Base-by-base conservation (phyloP, 2,888 invertebrate species). In the Macropis europaea region DNA sequence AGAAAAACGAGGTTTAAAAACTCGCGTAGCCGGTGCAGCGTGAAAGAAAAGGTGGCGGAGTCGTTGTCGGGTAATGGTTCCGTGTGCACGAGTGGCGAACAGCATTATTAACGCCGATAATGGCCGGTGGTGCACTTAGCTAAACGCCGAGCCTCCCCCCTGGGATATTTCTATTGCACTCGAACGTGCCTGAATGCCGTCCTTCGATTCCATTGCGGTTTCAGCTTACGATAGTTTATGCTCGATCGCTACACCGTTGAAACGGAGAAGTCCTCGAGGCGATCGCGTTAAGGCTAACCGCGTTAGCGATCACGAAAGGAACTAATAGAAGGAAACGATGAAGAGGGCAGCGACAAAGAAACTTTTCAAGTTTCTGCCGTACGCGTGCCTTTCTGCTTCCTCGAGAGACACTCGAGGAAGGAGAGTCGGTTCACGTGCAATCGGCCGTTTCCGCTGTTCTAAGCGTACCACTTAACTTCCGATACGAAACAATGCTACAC, bases 81-180 rank as follows among this genome's bases (percentile, higher is more conserved):
- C 40, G 48, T 60, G 53, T 53, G 47, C 62, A 75, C 72, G 69
- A 80, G 74, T 66, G 68, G 70, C 48, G 66, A 63, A 63, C 71
- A 63, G 78, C 78, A 82, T 83, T 82, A 79, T 82, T 83, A 86
- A 82, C 76, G 70, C 73, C 78, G 81, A 84, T 81, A 83, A 83
- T 81, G 78, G 73, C 53, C 60, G 57, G 36, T 40, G 67, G 73
- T 62, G 73, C 80, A 85, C 83, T 86, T 80, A 72, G 74, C 77
- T 86, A 86, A 85, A 84, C 83, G 80, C 74, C 77, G 67, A 73
- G 74, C 69, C 81, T 80, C 63, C 50, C 67, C 38, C n/a, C 52
- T 26, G 48, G 53, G 43, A 38, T 50, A 45, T 59, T 50, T 73
- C 59, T 56, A 73, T 77, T 69, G 73, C 50, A 28, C 52, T 47